Percentiles rank a stretch among this genome's conserved stretches.
Conservation (phyloP, 2,888 invertebrate genomes). For the Trisateles emortualis region DNA sequence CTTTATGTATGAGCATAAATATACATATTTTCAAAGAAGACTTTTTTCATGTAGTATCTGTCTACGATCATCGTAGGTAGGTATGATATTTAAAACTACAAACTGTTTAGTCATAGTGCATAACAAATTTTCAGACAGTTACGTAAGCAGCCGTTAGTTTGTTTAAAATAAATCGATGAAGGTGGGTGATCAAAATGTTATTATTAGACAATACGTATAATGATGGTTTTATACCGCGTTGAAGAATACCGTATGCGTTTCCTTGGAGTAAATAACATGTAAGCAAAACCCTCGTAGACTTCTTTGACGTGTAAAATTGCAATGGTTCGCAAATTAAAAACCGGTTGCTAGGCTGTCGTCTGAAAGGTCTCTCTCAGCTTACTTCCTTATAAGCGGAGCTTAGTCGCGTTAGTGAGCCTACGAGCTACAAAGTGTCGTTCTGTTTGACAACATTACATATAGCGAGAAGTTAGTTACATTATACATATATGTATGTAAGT, state of each 20-base stretch:
- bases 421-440: constrained; percentile 1
- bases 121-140: constrained; percentile 56
- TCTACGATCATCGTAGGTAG: constrained; percentile 23
- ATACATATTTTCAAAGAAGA: constrained; percentile 3
- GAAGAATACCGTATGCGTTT: too few relatives aligned
- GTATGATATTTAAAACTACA: constrained; percentile 12
- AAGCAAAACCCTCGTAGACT: constrained; percentile 22
- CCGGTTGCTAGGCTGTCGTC: constrained; percentile 24
- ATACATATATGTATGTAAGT: too few relatives aligned
- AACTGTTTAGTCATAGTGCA: constrained; percentile 38
- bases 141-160: constrained; percentile 47
- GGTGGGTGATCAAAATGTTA: constrained; percentile 23
- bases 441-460: constrained; percentile 5
- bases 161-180: constrained; percentile 36
- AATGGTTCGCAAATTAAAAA: constrained; percentile 26
- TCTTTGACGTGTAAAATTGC: constrained; percentile 5
- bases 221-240: not conserved
- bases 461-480: not conserved
- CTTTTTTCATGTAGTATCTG: constrained; percentile 15
- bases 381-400: constrained; percentile 2
- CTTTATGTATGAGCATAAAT: not conserved
- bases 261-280: not conserved
- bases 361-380: constrained; percentile 8
- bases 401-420: not conserved
- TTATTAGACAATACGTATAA: constrained; percentile 12